Evolutionary conservation across 1,140 invertebrate species (phyloP), one percentile per base, ranked within the genome.

Genomic region (Rhynchophorus ferrugineus): DNA sequence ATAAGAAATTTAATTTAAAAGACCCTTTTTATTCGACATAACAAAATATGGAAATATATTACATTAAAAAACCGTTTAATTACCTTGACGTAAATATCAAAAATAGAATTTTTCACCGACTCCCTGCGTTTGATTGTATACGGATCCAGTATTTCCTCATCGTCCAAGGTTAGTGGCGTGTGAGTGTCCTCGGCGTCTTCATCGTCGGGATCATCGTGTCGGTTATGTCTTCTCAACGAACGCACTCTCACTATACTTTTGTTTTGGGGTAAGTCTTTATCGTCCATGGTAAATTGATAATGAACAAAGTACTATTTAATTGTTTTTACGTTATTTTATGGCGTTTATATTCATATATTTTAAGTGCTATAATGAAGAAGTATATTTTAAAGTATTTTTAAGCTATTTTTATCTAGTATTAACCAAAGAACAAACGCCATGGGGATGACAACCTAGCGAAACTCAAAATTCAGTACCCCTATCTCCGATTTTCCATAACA

Each of bases 1-100:
- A n/a, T n/a, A n/a, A n/a, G n/a, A n/a, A n/a, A n/a, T n/a, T n/a
- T n/a, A n/a, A n/a, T n/a, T n/a, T n/a, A n/a, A n/a, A n/a, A n/a
- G n/a, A n/a, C n/a, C n/a, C n/a, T n/a, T n/a, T n/a, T n/a, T n/a
- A n/a, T n/a, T n/a, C n/a, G n/a, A n/a, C n/a, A n/a, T n/a, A n/a
- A n/a, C n/a, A n/a, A n/a, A n/a, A n/a, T n/a, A n/a, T n/a, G n/a
- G n/a, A n/a, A n/a, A n/a, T n/a, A n/a, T n/a, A n/a, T n/a, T n/a
- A n/a, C n/a, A n/a, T n/a, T n/a, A n/a, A n/a, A n/a, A n/a, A n/a
- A n/a, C n/a, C n/a, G n/a, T n/a, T n/a, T n/a, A n/a, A n/a, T n/a
- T 61, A 76, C 76, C 71, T 77, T 78, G 29, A 72, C 74, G 62
- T 76, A 75, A 9, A 75, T 69, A 54, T 78, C 74, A 55, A 72